Evolutionary conservation across 2,888 invertebrate species (phyloP).

Genomic region (Frankliniella fusca): DNA sequence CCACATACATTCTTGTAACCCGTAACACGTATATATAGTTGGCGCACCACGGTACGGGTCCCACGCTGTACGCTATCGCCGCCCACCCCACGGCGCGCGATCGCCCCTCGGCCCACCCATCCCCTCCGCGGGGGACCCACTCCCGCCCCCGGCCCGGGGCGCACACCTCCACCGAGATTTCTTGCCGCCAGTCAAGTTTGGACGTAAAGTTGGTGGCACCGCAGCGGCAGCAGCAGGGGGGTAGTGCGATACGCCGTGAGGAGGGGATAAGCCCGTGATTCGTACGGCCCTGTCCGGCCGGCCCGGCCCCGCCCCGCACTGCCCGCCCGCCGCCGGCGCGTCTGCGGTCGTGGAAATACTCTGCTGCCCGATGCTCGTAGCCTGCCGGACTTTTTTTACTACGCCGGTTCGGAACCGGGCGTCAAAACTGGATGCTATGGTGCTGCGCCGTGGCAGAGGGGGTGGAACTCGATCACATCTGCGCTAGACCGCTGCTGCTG

Average conservation of each 20-base stretch:
- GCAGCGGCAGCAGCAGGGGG: background rate
- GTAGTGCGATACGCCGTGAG: background rate
- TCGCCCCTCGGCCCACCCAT: background rate
- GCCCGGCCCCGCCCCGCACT: background rate
- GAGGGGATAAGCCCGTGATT: background rate
- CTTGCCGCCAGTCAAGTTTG: slow-evolving; percentile 24
- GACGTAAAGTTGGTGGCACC: background rate
- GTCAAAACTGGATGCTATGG: too few species aligned
- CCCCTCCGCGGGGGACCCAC: background rate
- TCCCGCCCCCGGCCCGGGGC: background rate
- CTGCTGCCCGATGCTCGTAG: too few species aligned
- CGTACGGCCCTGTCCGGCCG: background rate
- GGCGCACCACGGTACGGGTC: background rate
- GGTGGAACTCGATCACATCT: too few species aligned
- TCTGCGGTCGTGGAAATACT: background rate
- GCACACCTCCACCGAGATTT: background rate
- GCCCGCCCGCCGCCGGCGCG: background rate
- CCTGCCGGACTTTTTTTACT: too few species aligned
- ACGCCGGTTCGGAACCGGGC: too few species aligned
- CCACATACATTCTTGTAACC: slow-evolving; percentile 23
- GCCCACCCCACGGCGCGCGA: background rate
- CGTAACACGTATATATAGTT: slow-evolving; percentile 26
- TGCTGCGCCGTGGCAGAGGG: too few species aligned
- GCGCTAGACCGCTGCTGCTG: too few species aligned
- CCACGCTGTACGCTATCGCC: slow-evolving; percentile 14